Evolutionary conservation across 1,140 invertebrate species (phyloP).

Genomic region (Augochlora pura): DNA sequence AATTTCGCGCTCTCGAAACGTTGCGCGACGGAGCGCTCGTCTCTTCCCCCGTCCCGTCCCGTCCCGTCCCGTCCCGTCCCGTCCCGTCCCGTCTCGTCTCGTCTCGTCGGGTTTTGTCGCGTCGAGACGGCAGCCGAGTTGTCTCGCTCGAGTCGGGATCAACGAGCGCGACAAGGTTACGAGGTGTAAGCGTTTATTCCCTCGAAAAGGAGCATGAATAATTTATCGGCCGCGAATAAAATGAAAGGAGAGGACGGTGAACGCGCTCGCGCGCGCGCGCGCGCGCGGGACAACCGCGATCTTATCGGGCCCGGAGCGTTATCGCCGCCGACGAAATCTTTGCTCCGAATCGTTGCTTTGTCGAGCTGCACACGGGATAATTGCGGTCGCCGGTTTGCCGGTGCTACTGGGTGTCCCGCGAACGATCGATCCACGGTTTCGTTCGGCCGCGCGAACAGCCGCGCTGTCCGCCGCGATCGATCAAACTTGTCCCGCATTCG

Average conservation of each 20-base stretch:
- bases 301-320: constrained; percentile 38
- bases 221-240: constrained; percentile 68
- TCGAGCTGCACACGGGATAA: not conserved
- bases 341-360: constrained; percentile 24
- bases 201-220: constrained; percentile 73
- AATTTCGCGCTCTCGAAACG: too few species aligned
- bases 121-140: constrained; percentile 45
- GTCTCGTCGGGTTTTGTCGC: not conserved
- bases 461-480: too few species aligned
- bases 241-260: constrained; percentile 53
- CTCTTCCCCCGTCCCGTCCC: too few species aligned
- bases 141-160: constrained; percentile 56
- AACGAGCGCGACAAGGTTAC: constrained; percentile 65
- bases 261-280: constrained; percentile 40
- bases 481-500: too few species aligned
- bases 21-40: too few species aligned
- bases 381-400: not conserved
- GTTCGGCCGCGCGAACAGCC: too few species aligned
- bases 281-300: constrained; percentile 45
- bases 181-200: constrained; percentile 64
- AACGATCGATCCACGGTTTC: too few species aligned
- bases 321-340: constrained; percentile 19
- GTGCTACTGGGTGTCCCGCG: too few species aligned
- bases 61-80: too few species aligned
- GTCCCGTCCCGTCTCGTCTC: too few species aligned